Evolutionary conservation across 2,113 vertebrate species (phyloP).

Genomic region (Azemiops feae): DNA sequence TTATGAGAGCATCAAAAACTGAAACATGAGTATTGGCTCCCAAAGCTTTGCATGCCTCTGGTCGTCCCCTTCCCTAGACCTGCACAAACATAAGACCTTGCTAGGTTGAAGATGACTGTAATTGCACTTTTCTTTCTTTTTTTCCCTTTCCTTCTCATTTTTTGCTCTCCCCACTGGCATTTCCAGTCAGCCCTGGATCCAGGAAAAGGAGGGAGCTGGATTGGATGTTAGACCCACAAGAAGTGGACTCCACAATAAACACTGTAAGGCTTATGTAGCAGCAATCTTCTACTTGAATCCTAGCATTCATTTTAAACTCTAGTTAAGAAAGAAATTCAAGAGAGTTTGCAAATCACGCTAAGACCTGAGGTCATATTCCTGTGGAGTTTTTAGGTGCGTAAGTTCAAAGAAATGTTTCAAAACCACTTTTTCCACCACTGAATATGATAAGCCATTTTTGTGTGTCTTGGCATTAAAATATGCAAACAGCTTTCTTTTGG

Average conservation of each 20-base stretch:
- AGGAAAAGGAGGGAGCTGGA: background rate
- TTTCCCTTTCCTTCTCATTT: background rate
- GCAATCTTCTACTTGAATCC: background rate
- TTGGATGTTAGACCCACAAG: background rate
- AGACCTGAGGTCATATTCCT: background rate
- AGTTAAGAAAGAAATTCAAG: background rate
- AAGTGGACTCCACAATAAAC: background rate
- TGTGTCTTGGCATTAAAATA: background rate
- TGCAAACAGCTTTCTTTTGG: background rate
- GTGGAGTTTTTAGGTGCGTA: background rate
- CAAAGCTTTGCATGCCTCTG: background rate
- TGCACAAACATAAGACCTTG: background rate
- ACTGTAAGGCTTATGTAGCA: background rate
- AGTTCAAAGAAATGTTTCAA: rapidly evolving
- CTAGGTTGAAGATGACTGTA: background rate
- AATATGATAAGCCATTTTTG: background rate
- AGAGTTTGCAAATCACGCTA: background rate
- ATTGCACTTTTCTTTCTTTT: background rate
- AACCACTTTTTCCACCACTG: background rate
- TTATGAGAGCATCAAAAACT: background rate
- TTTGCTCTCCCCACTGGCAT: background rate
- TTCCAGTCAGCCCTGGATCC: background rate
- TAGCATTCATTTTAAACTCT: background rate
- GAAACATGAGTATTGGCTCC: background rate
- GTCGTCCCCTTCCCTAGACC: background rate